Evolutionary conservation across 2,797 vertebrate genomes (phyloP), one percentile per base, ranked within the genome.

Genomic region (Aldrovandia affinis): DNA sequence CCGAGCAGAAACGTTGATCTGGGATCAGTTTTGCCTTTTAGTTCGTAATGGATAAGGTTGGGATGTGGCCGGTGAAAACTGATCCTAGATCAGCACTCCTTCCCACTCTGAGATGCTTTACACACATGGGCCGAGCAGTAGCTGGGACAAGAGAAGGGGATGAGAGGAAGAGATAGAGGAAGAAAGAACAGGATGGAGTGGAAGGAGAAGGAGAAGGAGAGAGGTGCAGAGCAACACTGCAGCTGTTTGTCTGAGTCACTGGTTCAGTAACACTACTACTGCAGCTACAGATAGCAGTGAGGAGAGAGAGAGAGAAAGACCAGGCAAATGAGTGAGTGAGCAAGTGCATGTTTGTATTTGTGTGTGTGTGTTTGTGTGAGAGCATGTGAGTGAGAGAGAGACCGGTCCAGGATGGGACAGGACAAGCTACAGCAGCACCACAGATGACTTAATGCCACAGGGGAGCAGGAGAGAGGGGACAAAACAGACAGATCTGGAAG

Each of bases 171-270:
- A 63, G 61, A 63, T 22, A 57, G 55, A 57, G 8, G n/a, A n/a
- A 57, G 8, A 57, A 18, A 8, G 55, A 8, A 8, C 18, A 18
- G 18, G 55, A 57, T 57, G 55, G 61, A 50, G 47, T 50, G 6
- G 61, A 28, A 63, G n/a, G 65, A 36, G 65, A 14, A 36, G 65
- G 63, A 68, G 15, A 28, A 33, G 44, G 9, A 70, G 63, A 39
- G 59, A 70, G 78, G 79, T 28, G 59, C 59, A 80, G 83, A 68
- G 5, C 22, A 57, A 52, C 44, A 25, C 57, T 52, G 30, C 54
- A 63, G 30, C 61, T 73, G 79, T 44, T 3, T 20, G 36, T 68
- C 44, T 33, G 42, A 52, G 57, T 18, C 73, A 39, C 73, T 80
- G 30, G 28, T 33, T 15, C 47, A 50, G 47, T 12, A 50, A 50